Percentiles rank a stretch among this genome's conserved stretches.
Conservation (phyloP, 2,888 invertebrate species). For the Phanerotoma sp. region DNA sequence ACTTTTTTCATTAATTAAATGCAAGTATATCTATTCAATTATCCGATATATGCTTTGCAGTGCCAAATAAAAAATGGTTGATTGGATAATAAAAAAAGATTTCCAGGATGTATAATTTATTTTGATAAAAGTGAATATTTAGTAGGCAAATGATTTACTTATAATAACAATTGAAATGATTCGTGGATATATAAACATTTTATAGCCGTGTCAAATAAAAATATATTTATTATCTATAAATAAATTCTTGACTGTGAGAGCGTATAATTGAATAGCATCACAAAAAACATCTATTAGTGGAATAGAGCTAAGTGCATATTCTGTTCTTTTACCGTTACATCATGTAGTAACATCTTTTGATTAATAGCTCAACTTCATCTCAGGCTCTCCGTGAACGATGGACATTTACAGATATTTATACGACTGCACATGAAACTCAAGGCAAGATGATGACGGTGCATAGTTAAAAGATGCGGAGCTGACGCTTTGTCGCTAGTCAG, state of each 20-base stretch:
- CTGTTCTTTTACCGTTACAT: slow-evolving; percentile 48
- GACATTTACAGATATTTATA: slow-evolving; percentile 52
- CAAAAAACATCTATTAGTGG: slow-evolving; percentile 6
- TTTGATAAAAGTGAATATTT: too few relatives aligned
- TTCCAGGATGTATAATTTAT: too few relatives aligned
- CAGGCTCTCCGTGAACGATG: slow-evolving; percentile 40
- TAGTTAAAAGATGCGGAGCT: slow-evolving; percentile 15
- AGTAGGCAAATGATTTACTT: too few relatives aligned
- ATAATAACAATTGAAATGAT: too few relatives aligned
- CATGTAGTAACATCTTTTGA: slow-evolving; percentile 48
- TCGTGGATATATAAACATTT: slow-evolving; percentile 3
- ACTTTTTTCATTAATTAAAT: too few relatives aligned
- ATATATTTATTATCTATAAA: neutral
- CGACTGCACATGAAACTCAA: slow-evolving; percentile 38
- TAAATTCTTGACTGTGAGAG: too few relatives aligned
- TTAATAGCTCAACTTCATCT: slow-evolving; percentile 45
- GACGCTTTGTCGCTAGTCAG: neutral
- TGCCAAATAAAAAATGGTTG: too few relatives aligned
- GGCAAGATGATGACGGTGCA: slow-evolving; percentile 36
- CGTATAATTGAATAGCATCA: neutral
- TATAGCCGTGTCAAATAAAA: neutral
- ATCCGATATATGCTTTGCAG: too few relatives aligned
- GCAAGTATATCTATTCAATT: too few relatives aligned
- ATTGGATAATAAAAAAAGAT: too few relatives aligned
- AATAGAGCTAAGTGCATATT: slow-evolving; percentile 17